Base-by-base conservation (phyloP, 2,888 invertebrate species). In the Drosophila rubida region DNA sequence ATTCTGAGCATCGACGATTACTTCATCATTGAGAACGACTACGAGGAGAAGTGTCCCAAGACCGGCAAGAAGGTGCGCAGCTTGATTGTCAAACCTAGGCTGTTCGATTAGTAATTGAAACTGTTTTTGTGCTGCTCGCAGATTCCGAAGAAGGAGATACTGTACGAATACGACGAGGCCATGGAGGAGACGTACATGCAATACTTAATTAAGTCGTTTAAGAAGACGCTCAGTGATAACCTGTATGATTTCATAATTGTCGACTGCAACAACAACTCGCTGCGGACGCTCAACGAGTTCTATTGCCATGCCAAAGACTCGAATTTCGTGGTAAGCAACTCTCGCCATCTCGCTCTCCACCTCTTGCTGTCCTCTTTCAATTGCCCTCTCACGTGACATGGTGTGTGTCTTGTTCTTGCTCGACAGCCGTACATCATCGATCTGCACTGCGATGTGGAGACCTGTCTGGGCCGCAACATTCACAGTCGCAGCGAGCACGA, bases 1-100 rank as follows among this genome's bases (percentile, higher is more conserved):
- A 97, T 99, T 88, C 93, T 99, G 89, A 97, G 97, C 67, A 94
- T 99, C 67, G 98, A 99, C 91, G 98, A 99, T 92, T 99, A 99
- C 92, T 99, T 98, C 89, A 96, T 98, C 94, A 95, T 96, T 64
- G 97, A 97, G 92, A 95, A 95, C 65, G 97, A 97, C 91, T 94
- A 95, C 75, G 95, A 95, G 27, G 91, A 90, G 58, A 90, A 90
- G 50, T 91, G 92, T 63, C 88, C 90, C 0, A 91, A 90, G 76
- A 91, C 91, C 35, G 91, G 91, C 16, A 90, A 90, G 63, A 92
- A 90, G 87, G 91, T 90, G 32, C 74, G 78, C 4, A 8, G 13
- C 11, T n/a, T n/a, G n/a, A n/a, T n/a, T n/a, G n/a, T n/a, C n/a
- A n/a, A n/a, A n/a, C n/a, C n/a, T n/a, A n/a, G n/a, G n/a, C n/a